phyloP scores from a whole-genome alignment of 2,888 invertebrate genomes.

The Hemicrepidius hirtus region DNA sequence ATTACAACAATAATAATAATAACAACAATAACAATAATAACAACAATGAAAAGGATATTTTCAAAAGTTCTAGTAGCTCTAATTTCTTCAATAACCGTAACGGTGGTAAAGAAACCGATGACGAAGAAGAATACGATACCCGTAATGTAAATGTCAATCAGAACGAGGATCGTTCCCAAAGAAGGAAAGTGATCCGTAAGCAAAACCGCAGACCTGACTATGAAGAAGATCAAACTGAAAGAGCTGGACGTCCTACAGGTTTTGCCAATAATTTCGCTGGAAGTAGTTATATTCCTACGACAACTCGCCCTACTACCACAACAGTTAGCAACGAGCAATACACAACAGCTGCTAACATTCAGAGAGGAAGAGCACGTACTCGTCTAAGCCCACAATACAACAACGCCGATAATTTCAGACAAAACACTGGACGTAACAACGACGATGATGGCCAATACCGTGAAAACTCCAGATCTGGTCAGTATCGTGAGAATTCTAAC shows the following conservation, averaged over 20 bases:
- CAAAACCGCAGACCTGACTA: conserved; percentile 66
- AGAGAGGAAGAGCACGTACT: conserved; percentile 54
- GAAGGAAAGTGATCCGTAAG: conserved; percentile 70
- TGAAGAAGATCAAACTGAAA: conserved; percentile 63
- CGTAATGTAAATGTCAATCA: conserved; percentile 72
- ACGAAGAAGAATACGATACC: conserved; percentile 70
- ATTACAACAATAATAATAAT: conserved; percentile 59
- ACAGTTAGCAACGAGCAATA: conserved; percentile 62
- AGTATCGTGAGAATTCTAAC: conserved; percentile 51
- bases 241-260: conserved; percentile 67
- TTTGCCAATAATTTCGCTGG: conserved; percentile 72
- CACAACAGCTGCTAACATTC: conserved; percentile 61
- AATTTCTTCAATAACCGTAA: conserved; percentile 83
- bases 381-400: conserved; percentile 60
- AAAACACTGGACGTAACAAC: conserved; percentile 49
- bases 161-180: conserved; percentile 69
- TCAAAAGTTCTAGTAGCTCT: conserved; percentile 83
- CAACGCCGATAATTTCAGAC: conserved; percentile 64
- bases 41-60: conserved; percentile 74
- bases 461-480: conserved; percentile 34
- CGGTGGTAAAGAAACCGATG: conserved; percentile 76
- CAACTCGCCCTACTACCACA: conserved; percentile 69
- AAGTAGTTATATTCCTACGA: conserved; percentile 72
- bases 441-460: conserved; percentile 56
- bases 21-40: conserved; percentile 57